These are phyloP conservation scores for Drosophila sproati DNA, from an alignment of 1,140 invertebrate species.

Conservation along the genomic window DNA sequence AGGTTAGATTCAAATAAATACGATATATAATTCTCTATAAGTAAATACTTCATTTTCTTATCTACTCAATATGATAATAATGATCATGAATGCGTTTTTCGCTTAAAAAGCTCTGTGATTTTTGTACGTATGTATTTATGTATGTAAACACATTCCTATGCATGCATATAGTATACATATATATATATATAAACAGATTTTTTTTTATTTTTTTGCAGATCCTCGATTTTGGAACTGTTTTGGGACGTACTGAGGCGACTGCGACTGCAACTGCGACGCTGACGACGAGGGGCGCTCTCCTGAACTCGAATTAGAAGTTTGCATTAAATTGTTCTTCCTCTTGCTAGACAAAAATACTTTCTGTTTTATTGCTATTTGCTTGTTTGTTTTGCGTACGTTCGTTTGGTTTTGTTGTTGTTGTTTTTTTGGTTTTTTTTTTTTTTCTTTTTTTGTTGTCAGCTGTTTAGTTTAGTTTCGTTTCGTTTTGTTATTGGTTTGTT, in stretches of 20 bases:
- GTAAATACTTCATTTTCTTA: too few relatives aligned
- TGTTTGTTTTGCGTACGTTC: constrained; percentile 13
- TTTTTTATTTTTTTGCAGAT: constrained; percentile 3
- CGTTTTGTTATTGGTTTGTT: constrained; percentile 28
- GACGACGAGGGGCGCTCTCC: constrained; percentile 18
- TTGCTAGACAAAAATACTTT: neutral
- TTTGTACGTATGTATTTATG: too few relatives aligned
- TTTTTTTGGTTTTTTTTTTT: constrained; percentile 7
- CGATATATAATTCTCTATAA: too few relatives aligned
- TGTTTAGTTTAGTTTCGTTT: constrained; percentile 20
- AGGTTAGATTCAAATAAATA: too few relatives aligned
- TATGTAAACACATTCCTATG: too few relatives aligned
- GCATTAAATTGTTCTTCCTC: constrained; percentile 13
- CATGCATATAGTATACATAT: too few relatives aligned
- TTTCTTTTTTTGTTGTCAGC: constrained; percentile 18
- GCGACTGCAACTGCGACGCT: constrained; percentile 18
- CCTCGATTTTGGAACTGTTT: constrained; percentile 16
- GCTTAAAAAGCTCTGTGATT: too few relatives aligned
- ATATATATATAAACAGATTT: too few relatives aligned
- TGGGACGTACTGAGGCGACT: constrained; percentile 48
- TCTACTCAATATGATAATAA: too few relatives aligned
- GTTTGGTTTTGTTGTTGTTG: constrained; percentile 19
- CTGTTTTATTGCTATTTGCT: neutral
- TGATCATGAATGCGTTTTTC: too few relatives aligned
- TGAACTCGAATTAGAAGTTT: constrained; percentile 17